Conservation (phyloP, 2,113 vertebrate genomes). For the Passer montanus region DNA sequence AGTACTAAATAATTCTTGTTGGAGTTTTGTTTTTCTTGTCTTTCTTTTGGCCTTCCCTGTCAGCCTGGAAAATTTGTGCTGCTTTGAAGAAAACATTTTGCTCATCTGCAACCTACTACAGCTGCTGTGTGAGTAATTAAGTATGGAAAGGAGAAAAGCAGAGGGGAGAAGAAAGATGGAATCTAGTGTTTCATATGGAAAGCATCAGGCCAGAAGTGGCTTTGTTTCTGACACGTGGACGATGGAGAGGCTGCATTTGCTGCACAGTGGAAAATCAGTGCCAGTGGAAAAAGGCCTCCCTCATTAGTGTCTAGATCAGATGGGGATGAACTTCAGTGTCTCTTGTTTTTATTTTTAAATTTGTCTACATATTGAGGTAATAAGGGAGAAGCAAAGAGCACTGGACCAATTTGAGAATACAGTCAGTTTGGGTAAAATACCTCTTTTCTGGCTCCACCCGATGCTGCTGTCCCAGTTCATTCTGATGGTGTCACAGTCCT, state of each 20-base stretch:
- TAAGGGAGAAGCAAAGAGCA: neutral
- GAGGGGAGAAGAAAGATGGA: neutral
- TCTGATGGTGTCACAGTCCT: neutral
- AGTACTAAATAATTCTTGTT: neutral
- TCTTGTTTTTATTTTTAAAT: neutral
- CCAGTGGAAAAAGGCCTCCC: constrained; percentile 6
- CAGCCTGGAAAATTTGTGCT: constrained; percentile 47
- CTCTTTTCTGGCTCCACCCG: neutral
- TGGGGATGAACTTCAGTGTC: neutral
- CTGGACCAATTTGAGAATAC: neutral
- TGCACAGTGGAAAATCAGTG: neutral
- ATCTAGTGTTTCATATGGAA: constrained; percentile 42
- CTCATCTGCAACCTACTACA: constrained; percentile 21
- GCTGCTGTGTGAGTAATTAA: constrained; percentile 18
- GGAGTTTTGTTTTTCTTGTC: neutral
- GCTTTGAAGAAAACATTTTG: neutral
- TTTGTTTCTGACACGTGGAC: constrained; percentile 52
- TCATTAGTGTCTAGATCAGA: constrained; percentile 13
- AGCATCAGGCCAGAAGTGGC: constrained; percentile 24
- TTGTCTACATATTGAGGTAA: neutral
- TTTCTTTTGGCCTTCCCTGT: neutral
- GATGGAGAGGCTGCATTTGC: neutral
- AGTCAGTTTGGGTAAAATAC: neutral
- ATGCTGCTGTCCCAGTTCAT: neutral
- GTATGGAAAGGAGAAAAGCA: neutral